Conservation (phyloP, 2,888 invertebrate genomes). For the Oligia fasciuncula region DNA sequence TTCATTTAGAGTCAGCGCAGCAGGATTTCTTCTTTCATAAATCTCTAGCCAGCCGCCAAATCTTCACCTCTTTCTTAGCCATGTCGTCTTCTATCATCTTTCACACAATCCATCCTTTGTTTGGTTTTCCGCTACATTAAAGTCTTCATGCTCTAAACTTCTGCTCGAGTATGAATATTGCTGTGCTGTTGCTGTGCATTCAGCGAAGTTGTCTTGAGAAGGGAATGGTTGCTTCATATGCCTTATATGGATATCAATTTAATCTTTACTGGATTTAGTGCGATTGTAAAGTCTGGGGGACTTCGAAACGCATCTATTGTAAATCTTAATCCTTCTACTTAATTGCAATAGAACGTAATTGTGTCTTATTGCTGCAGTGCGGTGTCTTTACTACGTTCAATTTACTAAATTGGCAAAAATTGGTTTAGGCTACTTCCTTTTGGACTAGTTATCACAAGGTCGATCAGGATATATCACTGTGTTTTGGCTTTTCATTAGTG, state of each 20-base stretch:
- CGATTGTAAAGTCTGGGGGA: neutral
- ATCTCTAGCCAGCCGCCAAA: neutral
- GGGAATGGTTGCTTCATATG: neutral
- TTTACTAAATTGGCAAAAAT: conserved; percentile 52
- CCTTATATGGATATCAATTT: neutral
- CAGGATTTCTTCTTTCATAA: neutral
- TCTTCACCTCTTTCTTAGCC: neutral
- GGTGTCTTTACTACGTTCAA: conserved; percentile 35
- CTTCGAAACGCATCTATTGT: conserved; percentile 7
- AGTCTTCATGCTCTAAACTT: neutral
- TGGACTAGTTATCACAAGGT: conserved; percentile 42
- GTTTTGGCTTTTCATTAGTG: conserved; percentile 36
- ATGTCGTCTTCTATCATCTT: neutral
- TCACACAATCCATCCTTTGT: neutral
- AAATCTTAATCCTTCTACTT: conserved; percentile 13
- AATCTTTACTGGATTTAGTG: conserved; percentile 10
- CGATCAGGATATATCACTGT: conserved; percentile 3
- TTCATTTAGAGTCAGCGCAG: neutral
- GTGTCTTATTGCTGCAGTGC: conserved; percentile 23
- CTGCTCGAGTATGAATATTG: neutral
- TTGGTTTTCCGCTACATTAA: neutral
- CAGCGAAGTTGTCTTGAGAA: neutral
- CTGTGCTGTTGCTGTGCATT: neutral
- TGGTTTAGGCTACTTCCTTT: conserved; percentile 37
- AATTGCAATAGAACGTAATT: conserved; percentile 40